Conservation (phyloP, 2,113 vertebrate species). For the Clarias macrocephalus region DNA sequence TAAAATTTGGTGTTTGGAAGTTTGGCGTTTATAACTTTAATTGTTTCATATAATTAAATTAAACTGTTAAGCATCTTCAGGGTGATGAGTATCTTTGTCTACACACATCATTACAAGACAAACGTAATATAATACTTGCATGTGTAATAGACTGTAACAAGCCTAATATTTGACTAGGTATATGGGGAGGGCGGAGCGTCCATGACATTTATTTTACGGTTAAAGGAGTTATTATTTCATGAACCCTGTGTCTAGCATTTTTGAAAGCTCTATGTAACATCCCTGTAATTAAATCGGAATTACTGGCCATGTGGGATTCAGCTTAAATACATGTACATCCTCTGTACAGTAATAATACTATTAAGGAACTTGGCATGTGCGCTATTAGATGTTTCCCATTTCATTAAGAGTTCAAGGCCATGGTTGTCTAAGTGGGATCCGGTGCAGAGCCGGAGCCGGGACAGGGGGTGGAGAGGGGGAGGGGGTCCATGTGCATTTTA, state of each 20-base stretch:
- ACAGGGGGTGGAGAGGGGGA: no score
- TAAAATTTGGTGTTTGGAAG: not conserved
- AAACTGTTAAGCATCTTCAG: no score
- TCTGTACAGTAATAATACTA: not conserved
- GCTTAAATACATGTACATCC: slow-evolving; percentile 16
- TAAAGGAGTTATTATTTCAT: not conserved
- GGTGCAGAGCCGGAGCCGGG: not conserved
- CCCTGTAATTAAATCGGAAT: not conserved
- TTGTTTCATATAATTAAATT: not conserved
- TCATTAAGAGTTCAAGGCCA: not conserved
- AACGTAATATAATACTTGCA: not conserved
- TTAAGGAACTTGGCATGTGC: not conserved
- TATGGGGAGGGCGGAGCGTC: not conserved
- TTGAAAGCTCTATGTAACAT: not conserved
- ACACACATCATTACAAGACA: not conserved
- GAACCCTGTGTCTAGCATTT: not conserved
- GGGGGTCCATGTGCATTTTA: not conserved
- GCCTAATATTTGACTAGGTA: not conserved
- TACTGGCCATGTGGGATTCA: not conserved
- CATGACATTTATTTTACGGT: not conserved
- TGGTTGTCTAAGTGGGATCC: not conserved
- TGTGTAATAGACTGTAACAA: not conserved
- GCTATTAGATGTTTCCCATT: not conserved
- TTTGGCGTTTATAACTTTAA: not conserved
- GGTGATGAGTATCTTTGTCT: not conserved